Conservation (phyloP, 2,888 invertebrate genomes). For the Hipparchia semele region DNA sequence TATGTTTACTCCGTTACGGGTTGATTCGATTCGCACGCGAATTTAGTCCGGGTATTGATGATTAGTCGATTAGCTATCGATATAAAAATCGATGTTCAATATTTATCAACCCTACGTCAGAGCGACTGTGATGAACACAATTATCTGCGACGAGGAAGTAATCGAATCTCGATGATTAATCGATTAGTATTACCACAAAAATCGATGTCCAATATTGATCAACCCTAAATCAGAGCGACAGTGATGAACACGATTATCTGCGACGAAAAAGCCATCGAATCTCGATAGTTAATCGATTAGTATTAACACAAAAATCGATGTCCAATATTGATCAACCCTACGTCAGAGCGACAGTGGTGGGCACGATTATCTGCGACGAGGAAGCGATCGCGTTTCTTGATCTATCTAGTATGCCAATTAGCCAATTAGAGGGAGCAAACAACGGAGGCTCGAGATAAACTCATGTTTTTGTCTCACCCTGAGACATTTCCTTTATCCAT, state of each 20-base stretch:
- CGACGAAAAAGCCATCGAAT: slow-evolving; percentile 73
- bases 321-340: slow-evolving; percentile 2
- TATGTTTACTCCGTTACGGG: no score
- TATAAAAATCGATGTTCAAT: neutral
- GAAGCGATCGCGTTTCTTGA: slow-evolving; percentile 75
- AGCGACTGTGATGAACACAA: slow-evolving; percentile 59
- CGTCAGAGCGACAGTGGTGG: slow-evolving; percentile 57
- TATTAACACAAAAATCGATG: neutral
- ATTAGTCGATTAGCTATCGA: neutral
- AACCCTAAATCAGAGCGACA: slow-evolving; percentile 52
- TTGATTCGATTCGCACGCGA: no score
- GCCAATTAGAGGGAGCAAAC: slow-evolving; percentile 79
- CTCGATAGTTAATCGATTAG: neutral
- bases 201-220: neutral
- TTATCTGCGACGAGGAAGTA: slow-evolving; percentile 76
- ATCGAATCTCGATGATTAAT: slow-evolving; percentile 48
- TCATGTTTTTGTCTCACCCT: slow-evolving; percentile 54
- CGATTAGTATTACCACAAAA: neutral
- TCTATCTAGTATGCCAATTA: slow-evolving; percentile 81
- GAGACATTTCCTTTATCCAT: slow-evolving; percentile 45
- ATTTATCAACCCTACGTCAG: slow-evolving; percentile 38
- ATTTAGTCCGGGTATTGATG: neutral
- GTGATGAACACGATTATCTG: slow-evolving; percentile 64
- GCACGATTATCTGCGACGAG: slow-evolving; percentile 69
- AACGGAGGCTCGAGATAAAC: slow-evolving; percentile 62